These are phyloP conservation scores for Polymixis flavicincta DNA, from an alignment of 2,888 invertebrate species.

Conservation along the genomic window DNA sequence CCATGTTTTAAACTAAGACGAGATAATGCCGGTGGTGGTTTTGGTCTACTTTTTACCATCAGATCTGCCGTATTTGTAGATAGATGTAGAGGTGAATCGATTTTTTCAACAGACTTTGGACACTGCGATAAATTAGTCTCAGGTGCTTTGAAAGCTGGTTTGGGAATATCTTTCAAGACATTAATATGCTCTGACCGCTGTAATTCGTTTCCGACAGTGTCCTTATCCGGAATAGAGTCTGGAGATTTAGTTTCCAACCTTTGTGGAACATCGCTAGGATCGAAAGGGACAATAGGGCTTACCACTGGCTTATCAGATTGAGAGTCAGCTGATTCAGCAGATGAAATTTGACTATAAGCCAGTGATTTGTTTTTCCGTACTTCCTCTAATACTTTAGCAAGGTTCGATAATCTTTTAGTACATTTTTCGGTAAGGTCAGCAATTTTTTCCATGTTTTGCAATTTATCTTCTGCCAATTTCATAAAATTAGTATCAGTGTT, in stretches of 20 bases:
- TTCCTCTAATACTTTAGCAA: conserved; percentile 87
- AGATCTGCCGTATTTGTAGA: conserved; percentile 57
- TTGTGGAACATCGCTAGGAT: conserved; percentile 53
- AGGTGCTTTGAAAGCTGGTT: conserved; percentile 72
- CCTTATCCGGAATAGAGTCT: conserved; percentile 42
- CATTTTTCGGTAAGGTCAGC: conserved; percentile 88
- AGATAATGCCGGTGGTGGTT: conserved; percentile 86
- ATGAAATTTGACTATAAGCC: conserved; percentile 83
- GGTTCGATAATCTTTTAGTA: conserved; percentile 85
- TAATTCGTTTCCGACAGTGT: conserved; percentile 48
- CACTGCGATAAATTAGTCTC: conserved; percentile 29
- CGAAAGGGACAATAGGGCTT: conserved; percentile 44
- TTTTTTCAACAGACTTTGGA: conserved; percentile 48
- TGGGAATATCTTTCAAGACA: conserved; percentile 81
- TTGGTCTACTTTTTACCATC: conserved; percentile 73
- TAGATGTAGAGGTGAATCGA: conserved; percentile 52
- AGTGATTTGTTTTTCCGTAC: conserved; percentile 86
- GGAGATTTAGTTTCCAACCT: conserved; percentile 58
- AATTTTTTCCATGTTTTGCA: conserved; percentile 88
- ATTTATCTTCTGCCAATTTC: conserved; percentile 84
- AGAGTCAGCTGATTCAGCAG: conserved; percentile 79
- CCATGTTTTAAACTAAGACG: conserved; percentile 81
- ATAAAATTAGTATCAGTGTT: conserved; percentile 79
- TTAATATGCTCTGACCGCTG: conserved; percentile 70
- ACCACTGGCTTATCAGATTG: conserved; percentile 74